Base-by-base conservation (phyloP, 2,888 invertebrate genomes). In the Nyleta sp. region DNA sequence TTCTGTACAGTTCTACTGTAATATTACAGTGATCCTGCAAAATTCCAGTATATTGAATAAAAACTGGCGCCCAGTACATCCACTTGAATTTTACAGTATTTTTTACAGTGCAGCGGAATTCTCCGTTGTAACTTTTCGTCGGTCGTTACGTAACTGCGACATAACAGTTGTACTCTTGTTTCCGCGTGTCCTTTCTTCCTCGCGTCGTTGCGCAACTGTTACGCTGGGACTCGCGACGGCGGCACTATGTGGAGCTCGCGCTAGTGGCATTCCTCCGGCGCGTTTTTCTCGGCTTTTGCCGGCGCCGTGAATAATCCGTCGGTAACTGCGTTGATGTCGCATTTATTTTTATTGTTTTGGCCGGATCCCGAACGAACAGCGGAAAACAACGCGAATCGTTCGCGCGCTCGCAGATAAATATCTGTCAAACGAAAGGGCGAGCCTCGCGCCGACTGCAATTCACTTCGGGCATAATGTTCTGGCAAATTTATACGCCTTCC, bases 381-480 rank as follows among this genome's bases (percentile, higher is more conserved):
- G 72, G 64, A 72, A 72, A 72, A 62, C 72, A 64, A 64, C 64
- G 55, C 62, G 48, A 72, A 72, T 72, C 60, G 52, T 67, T 67
- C 60, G 64, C 67, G 60, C 59, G 33, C 18, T 20, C 17, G 35
- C 38, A 60, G 52, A 74, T 73, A 73, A 73, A 73, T 73, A 73
- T 74, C 42, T 67, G 59, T 67, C 74, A 74, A 67, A 74, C 42
- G 48, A 52, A 28, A 28, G 28, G 42, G 18, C 18, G 48, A 15
- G 5, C 35, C 60, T 35, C 38, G 52, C 38, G 31, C 59, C 59
- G 52, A 44, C 65, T 31, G 74, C 68, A 62, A 74, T 60, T 74
- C 68, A 74, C 75, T 62, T 55, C 68, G 24, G 48, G 68, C 68
- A 75, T 75, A 75, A 75, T 75, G 75, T 68, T 62, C 75, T 50